A percentile compares a stretch with the other conserved stretches of the same genome.
These are phyloP conservation scores for Geopemphigus sp. DNA, from an alignment of 1,140 invertebrate species.

Conservation along the genomic window DNA sequence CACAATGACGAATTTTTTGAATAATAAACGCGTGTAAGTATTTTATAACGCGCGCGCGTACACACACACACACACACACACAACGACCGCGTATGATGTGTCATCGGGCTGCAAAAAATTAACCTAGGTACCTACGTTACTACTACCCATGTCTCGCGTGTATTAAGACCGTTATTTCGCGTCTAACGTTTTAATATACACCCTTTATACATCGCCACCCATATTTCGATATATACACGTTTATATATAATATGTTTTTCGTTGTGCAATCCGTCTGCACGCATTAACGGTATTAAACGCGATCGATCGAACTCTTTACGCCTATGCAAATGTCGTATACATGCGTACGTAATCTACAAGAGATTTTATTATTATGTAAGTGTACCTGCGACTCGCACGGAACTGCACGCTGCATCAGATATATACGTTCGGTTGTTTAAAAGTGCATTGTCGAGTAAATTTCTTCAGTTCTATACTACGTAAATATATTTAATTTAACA, in stretches of 20 bases:
- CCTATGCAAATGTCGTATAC: conserved; percentile 6
- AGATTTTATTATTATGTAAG: conserved; percentile 8
- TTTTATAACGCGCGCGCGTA: no score
- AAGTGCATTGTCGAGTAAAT: conserved; percentile 25
- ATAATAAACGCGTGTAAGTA: neutral
- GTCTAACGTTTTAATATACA: neutral
- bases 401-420: neutral
- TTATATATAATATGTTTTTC: neutral
- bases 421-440: neutral
- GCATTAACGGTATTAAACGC: conserved; percentile 18
- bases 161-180: conserved; percentile 14
- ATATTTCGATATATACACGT: neutral
- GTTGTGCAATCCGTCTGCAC: conserved; percentile 6
- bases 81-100: neutral
- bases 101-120: conserved; percentile 38
- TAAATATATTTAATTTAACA: neutral
- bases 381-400: neutral
- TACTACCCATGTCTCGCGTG: conserved; percentile 4
- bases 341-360: no score
- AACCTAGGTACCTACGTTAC: neutral
- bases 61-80: no score
- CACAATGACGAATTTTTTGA: conserved; percentile 19
- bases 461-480: neutral
- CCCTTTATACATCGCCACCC: neutral
- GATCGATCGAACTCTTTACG: neutral